Evolutionary conservation across 2,888 invertebrate genomes (phyloP).

Genomic region (Geophilus truncorum): DNA sequence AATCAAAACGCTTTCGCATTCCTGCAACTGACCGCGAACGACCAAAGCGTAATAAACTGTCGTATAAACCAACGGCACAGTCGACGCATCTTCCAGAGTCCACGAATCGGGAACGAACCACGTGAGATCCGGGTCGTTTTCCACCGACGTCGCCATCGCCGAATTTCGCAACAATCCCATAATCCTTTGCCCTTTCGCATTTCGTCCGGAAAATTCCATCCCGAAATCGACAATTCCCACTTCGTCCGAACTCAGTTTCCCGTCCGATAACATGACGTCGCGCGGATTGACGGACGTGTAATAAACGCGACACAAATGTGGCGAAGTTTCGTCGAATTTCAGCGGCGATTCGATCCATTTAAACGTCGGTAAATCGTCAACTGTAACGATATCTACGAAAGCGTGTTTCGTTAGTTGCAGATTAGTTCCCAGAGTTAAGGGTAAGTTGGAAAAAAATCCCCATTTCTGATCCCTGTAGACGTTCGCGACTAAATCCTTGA

Average conservation of each 20-base stretch:
- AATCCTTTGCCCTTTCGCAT: constrained; percentile 43
- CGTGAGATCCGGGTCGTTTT: constrained; percentile 46
- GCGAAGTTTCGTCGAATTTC: background rate
- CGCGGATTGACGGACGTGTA: constrained; percentile 53
- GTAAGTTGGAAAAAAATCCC: constrained; percentile 82
- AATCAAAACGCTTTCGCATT: constrained; percentile 78
- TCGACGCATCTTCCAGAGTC: constrained; percentile 51
- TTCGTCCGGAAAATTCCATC: constrained; percentile 46
- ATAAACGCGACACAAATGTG: constrained; percentile 42
- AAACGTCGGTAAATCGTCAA: constrained; percentile 52
- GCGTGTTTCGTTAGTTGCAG: constrained; percentile 47
- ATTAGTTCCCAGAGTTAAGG: constrained; percentile 49
- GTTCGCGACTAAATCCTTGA: constrained; percentile 77
- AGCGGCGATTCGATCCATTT: constrained; percentile 22
- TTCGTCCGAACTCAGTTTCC: constrained; percentile 39
- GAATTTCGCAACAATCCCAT: constrained; percentile 48
- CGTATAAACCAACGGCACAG: constrained; percentile 50
- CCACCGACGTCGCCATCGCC: constrained; percentile 53
- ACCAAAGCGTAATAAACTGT: constrained; percentile 71
- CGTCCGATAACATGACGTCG: constrained; percentile 48
- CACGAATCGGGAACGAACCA: constrained; percentile 51
- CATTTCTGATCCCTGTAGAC: constrained; percentile 73
- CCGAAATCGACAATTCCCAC: constrained; percentile 52
- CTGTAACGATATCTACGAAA: constrained; percentile 52
- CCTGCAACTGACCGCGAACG: constrained; percentile 76